phyloP scores from a whole-genome alignment of 2,888 invertebrate species.

The Kuschelorhynchus macadamiae region DNA sequence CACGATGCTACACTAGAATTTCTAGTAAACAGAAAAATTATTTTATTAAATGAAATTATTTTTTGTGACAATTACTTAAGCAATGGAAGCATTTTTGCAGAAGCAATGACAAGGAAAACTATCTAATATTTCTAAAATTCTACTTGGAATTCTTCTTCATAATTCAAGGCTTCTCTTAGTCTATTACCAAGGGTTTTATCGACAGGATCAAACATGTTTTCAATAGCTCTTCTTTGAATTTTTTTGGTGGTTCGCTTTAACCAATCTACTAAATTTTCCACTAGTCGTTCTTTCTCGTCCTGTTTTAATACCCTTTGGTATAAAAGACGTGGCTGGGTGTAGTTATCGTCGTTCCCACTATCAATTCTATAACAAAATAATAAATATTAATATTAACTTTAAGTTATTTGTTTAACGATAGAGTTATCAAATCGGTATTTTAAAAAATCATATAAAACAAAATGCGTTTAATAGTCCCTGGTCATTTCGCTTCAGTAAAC shows the following conservation, averaged over 20 bases:
- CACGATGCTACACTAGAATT: too few relatives aligned
- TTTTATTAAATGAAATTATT: too few relatives aligned
- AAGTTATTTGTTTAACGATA: too few relatives aligned
- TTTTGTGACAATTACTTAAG: too few relatives aligned
- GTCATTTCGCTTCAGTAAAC: too few relatives aligned
- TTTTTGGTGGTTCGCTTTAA: slow-evolving; percentile 84
- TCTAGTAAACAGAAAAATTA: too few relatives aligned
- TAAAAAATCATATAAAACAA: too few relatives aligned
- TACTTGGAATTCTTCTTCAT: slow-evolving; percentile 53
- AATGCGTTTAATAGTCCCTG: too few relatives aligned
- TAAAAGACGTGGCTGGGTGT: slow-evolving; percentile 84
- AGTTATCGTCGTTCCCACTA: slow-evolving; percentile 89
- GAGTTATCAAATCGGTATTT: too few relatives aligned
- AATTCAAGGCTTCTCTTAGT: slow-evolving; percentile 71
- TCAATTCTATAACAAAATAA: slow-evolving; percentile 78
- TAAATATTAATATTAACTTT: too few relatives aligned
- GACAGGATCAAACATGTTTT: slow-evolving; percentile 82
- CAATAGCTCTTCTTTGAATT: slow-evolving; percentile 88
- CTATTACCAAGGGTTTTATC: slow-evolving; percentile 84
- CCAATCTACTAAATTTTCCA: slow-evolving; percentile 84
- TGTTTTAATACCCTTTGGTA: slow-evolving; percentile 83
- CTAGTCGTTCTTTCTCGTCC: slow-evolving; percentile 78
- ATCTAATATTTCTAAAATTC: slow-evolving; percentile 54
- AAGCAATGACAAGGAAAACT: too few relatives aligned
- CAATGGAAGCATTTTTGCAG: too few relatives aligned